A percentile compares a stretch with the other conserved stretches of the same genome.
These are phyloP conservation scores for human (Homo sapiens) DNA, from an alignment of 2,113 vertebrate genomes.

Conservation along the genomic window GRCh38 chr7:70168501-70169000, in stretches of 20 bases:
- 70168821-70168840: neutral
- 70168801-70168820: neutral
- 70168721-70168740: neutral
- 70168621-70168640: constrained; percentile 5
- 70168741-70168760: constrained; percentile 42
- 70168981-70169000: constrained; percentile 72
- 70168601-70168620: neutral
- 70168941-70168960: constrained; percentile 64
- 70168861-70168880: neutral
- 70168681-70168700: constrained; percentile 5
- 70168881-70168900: neutral
- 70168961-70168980: constrained; percentile 6
- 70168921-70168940: constrained; percentile 25
- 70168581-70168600: neutral
- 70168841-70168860: neutral
- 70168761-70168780: constrained; percentile 44
- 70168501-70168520: neutral
- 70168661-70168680: neutral
- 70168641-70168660: neutral
- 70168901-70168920: neutral
- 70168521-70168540: neutral
- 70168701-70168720: neutral
- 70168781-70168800: neutral
- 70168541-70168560: neutral
- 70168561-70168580: neutral